Percentiles rank a stretch among this genome's conserved stretches.
These are phyloP conservation scores for Caenorhabditis briggsae DNA, from an alignment of 1,140 invertebrate species.

Conservation along the genomic window DNA sequence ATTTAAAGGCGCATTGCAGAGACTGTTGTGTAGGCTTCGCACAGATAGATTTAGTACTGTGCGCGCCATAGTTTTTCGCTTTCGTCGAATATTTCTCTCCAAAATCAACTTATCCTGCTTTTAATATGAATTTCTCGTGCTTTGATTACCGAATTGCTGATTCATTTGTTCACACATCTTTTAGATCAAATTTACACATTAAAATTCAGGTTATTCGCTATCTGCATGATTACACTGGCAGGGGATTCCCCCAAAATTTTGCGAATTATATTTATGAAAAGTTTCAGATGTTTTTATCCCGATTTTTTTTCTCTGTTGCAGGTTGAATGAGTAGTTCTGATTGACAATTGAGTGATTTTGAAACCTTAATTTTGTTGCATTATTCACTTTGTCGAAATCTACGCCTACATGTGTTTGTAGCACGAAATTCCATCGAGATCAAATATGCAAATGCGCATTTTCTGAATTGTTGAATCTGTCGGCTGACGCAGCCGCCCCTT, in stretches of 20 bases:
- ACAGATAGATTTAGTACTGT: too few species aligned
- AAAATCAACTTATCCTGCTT: neutral
- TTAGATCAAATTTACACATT: neutral
- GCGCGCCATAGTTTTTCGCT: too few species aligned
- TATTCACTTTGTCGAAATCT: too few species aligned
- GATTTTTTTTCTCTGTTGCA: too few species aligned
- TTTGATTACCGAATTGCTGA: neutral
- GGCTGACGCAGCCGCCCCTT: neutral
- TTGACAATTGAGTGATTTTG: too few species aligned
- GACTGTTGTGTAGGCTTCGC: too few species aligned
- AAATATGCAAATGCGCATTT: constrained; percentile 45
- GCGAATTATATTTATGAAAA: neutral
- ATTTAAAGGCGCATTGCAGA: too few species aligned
- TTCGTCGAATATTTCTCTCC: neutral
- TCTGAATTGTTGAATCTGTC: constrained; percentile 21
- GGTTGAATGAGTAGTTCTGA: too few species aligned
- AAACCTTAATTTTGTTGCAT: too few species aligned
- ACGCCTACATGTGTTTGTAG: too few species aligned
- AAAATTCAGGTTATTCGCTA: neutral
- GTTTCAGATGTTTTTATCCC: too few species aligned
- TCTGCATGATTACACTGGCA: neutral
- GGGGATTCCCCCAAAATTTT: neutral
- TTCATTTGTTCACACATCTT: constrained; percentile 3
- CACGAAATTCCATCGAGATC: constrained; percentile 34
- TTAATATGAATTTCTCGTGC: neutral